phyloP scores from a whole-genome alignment of 2,888 invertebrate genomes.

The Cryptus viduatorius region DNA sequence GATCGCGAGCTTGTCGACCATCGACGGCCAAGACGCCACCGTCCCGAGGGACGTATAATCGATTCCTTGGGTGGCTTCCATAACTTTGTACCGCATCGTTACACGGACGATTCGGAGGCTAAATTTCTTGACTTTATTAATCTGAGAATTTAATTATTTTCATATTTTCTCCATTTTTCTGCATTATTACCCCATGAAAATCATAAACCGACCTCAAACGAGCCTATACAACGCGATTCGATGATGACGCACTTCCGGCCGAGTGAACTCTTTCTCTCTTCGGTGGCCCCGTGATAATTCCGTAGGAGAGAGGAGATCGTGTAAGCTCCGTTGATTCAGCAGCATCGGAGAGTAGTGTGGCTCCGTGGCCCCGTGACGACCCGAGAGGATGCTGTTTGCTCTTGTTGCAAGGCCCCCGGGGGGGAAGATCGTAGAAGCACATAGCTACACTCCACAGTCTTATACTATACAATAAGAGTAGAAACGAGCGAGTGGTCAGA shows the following conservation, averaged over 20 bases:
- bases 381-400: slow-evolving; percentile 80
- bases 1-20: slow-evolving; percentile 4
- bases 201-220: slow-evolving; percentile 18
- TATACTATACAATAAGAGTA: slow-evolving; percentile 34
- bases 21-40: slow-evolving; percentile 27
- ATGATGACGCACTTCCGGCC: slow-evolving; percentile 81
- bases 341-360: slow-evolving; percentile 77
- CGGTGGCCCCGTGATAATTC: slow-evolving; percentile 79
- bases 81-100: slow-evolving; percentile 10
- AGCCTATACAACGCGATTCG: slow-evolving; percentile 24
- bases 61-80: slow-evolving; percentile 20
- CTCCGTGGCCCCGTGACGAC: slow-evolving; percentile 83
- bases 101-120: neutral
- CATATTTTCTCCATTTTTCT: neutral
- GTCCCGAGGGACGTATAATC: slow-evolving; percentile 34
- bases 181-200: slow-evolving; percentile 1
- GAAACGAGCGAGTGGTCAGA: slow-evolving; percentile 54
- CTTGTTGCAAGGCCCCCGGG: slow-evolving; percentile 79
- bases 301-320: slow-evolving; percentile 70
- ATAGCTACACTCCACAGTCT: slow-evolving; percentile 40
- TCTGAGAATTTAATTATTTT: neutral
- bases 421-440: slow-evolving; percentile 48
- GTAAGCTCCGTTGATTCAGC: slow-evolving; percentile 73
- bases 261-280: slow-evolving; percentile 73
- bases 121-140: neutral